Evolutionary conservation across 1,140 invertebrate species (phyloP), one percentile per base, ranked within the genome.

Genomic region (Mya arenaria): DNA sequence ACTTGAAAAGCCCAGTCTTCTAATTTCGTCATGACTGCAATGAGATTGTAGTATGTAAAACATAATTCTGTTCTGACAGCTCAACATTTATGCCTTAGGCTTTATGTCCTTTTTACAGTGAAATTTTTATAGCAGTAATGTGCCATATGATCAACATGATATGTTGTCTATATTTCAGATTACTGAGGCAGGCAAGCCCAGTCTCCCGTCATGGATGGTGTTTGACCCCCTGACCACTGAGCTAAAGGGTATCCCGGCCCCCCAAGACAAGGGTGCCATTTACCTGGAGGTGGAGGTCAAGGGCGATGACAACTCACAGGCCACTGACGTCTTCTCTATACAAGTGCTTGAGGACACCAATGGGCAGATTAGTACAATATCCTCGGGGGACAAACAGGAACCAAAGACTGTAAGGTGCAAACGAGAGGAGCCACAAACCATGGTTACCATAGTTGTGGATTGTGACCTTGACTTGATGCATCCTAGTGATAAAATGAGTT

Each of bases 181-280:
- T 0, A 88, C 88, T 19, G 91, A 93, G 56, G 89, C 89, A 19
- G 90, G 90, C 25, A 90, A 90, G 73, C 58, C 81, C 10, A 71
- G 30, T 28, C 86, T 94, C 17, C 93, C 93, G 52, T 60, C 65
- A 5, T 94, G 93, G 93, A 77, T 94, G 30, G 78, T 87, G 23
- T 94, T 93, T 83, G 89, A 93, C 62, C 44, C 78, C 1, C 79
- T 84, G 30, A 90, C 87, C 10, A 90, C 93, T 37, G 89, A 92
- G 0, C 88, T 95, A 25, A 88, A 94, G 85, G 95, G 95, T 15
- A 93, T 95, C 32, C 95, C 95, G 5, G 88, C 91, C 10, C 93
- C 92, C 32, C 90, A 93, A 55, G 94, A 95, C 85, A 82, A 94
- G 0, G 95, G 95, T 13, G 93, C 94, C 44, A 92, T 95, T 87